These are phyloP conservation scores for Hyperopisus bebe DNA, from an alignment of 2,113 vertebrate genomes.

Conservation along the genomic window DNA sequence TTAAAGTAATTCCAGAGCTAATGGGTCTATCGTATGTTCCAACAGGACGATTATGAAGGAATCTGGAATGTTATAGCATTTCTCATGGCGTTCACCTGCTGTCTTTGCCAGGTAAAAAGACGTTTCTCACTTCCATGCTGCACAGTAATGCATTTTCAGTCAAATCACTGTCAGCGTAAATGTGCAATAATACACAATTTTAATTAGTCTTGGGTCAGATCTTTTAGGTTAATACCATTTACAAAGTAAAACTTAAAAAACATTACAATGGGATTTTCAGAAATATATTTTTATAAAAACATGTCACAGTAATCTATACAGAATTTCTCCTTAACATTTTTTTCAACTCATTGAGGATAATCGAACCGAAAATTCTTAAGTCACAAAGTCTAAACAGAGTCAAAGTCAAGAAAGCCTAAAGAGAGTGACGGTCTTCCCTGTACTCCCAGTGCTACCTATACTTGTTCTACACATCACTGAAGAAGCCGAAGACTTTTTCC, in stretches of 20 bases:
- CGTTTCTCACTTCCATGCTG: background rate
- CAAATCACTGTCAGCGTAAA: background rate
- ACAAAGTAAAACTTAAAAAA: background rate
- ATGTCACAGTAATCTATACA: background rate
- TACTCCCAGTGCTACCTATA: slow-evolving; percentile 81
- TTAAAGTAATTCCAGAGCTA: background rate
- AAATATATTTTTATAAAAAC: background rate
- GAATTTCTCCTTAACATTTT: background rate
- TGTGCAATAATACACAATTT: background rate
- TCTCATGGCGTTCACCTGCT: slow-evolving; percentile 78
- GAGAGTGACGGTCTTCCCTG: background rate
- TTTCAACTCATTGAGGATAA: background rate
- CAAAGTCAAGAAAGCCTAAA: background rate
- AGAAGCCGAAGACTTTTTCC: slow-evolving; percentile 66
- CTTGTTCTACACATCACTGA: slow-evolving; percentile 76
- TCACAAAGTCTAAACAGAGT: background rate
- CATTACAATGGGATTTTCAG: background rate
- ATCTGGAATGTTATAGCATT: slow-evolving; percentile 83
- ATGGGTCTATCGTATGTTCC: background rate
- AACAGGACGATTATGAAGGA: slow-evolving; percentile 78
- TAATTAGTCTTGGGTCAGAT: background rate
- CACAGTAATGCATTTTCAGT: background rate
- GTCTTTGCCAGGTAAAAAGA: slow-evolving; percentile 73
- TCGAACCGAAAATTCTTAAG: background rate
- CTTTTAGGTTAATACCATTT: background rate